Evolutionary conservation across 2,888 invertebrate species (phyloP), one percentile per base, ranked within the genome.

Genomic region (Seira sanloemensis): DNA sequence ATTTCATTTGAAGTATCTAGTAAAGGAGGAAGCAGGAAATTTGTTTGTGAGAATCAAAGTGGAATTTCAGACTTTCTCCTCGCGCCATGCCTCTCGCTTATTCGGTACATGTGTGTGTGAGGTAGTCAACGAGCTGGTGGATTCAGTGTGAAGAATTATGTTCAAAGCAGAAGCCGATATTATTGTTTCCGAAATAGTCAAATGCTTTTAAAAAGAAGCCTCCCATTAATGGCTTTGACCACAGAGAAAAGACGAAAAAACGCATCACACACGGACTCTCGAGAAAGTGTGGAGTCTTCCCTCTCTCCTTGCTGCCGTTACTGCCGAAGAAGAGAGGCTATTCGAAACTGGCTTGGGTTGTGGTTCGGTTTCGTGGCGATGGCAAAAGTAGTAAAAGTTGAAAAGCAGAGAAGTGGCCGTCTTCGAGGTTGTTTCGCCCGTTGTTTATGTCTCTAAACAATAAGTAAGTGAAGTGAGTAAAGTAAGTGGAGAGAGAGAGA

Each of bases 181-280:
- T n/a, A n/a, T 86, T 87, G 86, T 88, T 89, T 88, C 89, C 88
- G 87, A 89, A 89, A 89, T 89, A 89, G 88, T 88, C 87, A 87
- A 89, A 89, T 88, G 89, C 89, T 89, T 89, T 89, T 88, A 89
- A 88, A 88, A 88, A 87, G 87, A 88, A 88, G 88, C 82, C 81
- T 85, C 81, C 88, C 87, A 86, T 88, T 89, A 88, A 88, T 85
- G 87, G 87, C 80, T 86, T 84, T 85, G 80, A 87, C 83, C 86
- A 85, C 86, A 81, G 77, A 85, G 69, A 73, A 67, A 46, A 9
- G 46, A 46, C 7, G 26, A 26, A 67, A 67, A 67, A 62, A 75
- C 74, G 62, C 62, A 80, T 80, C 74, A 74, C 80, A n/a, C n/a
- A 68, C 74, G 75, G 81, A 68, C 62, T 74, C 74, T n/a, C n/a